Conservation (phyloP, 2,113 vertebrate genomes). For the Phylloscopus trochilus region DNA sequence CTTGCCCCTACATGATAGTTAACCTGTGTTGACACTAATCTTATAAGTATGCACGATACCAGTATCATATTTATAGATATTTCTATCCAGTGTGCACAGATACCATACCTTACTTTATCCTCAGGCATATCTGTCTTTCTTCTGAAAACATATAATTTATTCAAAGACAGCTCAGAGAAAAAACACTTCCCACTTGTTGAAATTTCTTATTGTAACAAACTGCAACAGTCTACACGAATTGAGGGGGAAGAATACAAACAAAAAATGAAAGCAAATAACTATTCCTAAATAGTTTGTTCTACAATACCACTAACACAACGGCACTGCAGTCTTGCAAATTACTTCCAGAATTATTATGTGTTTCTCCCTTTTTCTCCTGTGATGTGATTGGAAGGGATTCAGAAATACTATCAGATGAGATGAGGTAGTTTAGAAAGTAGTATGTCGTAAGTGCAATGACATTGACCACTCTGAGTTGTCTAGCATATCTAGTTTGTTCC, state of each 20-base stretch:
- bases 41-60: neutral
- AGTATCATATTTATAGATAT: neutral
- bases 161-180: neutral
- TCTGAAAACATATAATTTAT: neutral
- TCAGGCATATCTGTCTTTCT: neutral
- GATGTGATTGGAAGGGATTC: neutral
- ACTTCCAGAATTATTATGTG: neutral
- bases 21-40: neutral
- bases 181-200: neutral
- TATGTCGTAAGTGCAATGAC: neutral
- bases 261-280: neutral
- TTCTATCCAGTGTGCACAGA: neutral
- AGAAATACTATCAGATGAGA: neutral
- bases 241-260: neutral
- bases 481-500: neutral
- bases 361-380: neutral
- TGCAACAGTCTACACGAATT: neutral
- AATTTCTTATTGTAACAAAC: neutral
- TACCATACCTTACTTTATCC: neutral
- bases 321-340: neutral
- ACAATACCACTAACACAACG: neutral
- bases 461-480: neutral
- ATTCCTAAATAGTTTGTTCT: neutral
- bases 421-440: neutral
- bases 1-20: neutral